These are phyloP conservation scores for Polypterus senegalus DNA, from an alignment of 2,113 vertebrate genomes.

Conservation along the genomic window DNA sequence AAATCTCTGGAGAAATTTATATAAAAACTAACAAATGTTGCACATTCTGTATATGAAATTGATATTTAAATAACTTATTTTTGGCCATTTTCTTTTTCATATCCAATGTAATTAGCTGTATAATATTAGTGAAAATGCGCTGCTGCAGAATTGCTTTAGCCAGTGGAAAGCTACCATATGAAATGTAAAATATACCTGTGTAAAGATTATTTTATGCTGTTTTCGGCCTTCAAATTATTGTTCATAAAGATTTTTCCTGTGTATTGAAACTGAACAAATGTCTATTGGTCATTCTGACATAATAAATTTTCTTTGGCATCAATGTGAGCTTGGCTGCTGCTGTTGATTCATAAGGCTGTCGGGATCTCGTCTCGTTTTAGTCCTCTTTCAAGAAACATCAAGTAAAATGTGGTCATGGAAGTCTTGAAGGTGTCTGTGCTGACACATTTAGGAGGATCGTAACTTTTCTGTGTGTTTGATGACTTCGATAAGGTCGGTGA, in stretches of 20 bases:
- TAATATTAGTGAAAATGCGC: conserved; percentile 85
- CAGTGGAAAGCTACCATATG: conserved; percentile 64
- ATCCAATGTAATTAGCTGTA: conserved; percentile 97
- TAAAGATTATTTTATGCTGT: conserved; percentile 88
- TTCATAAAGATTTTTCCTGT: conserved; percentile 82
- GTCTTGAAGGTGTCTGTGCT: no score
- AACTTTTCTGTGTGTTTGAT: no score
- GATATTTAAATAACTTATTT: conserved; percentile 99
- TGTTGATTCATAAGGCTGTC: no score
- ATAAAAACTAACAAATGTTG: conserved; percentile 83
- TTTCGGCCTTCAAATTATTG: conserved; percentile 76
- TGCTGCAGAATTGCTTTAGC: conserved; percentile 73
- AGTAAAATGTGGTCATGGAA: no score
- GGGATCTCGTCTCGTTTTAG: no score
- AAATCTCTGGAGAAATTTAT: conserved; percentile 51
- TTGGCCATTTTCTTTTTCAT: conserved; percentile 74
- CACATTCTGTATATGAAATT: conserved; percentile 99
- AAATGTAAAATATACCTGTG: conserved; percentile 83
- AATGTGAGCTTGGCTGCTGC: not conserved
- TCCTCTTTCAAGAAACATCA: no score
- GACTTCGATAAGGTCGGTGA: no score
- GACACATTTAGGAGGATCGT: no score
- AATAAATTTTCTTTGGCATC: conserved; percentile 45
- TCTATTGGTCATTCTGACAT: conserved; percentile 80
- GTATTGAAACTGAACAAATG: conserved; percentile 76